Evolutionary conservation across 1,140 invertebrate genomes (phyloP).

Genomic region (Aplysia californica): DNA sequence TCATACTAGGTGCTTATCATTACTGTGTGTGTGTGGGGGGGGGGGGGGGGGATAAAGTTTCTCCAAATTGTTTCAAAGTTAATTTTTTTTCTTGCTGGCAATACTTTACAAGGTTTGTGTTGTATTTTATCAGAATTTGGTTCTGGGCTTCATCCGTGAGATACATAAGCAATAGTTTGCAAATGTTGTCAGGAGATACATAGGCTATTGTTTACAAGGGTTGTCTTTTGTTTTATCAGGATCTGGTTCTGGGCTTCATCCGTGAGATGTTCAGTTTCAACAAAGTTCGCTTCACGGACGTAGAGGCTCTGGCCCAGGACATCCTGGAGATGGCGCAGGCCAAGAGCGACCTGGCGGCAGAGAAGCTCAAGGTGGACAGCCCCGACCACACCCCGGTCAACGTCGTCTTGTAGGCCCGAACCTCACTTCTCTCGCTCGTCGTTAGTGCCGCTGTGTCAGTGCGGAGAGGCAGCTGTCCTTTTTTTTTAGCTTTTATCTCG

Average conservation of each 20-base stretch:
- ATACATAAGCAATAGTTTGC: no score
- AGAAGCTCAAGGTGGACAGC: conserved; percentile 15
- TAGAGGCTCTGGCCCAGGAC: conserved; percentile 75
- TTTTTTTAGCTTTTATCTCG: neutral
- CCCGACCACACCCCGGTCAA: conserved; percentile 15
- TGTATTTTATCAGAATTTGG: conserved; percentile 83
- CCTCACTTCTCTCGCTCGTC: conserved; percentile 1
- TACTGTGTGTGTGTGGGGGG: no score
- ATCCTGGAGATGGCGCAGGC: conserved; percentile 42
- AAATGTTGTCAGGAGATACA: no score
- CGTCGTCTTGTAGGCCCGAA: no score
- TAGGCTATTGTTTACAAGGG: no score
- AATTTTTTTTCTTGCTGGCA: no score
- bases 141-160: conserved; percentile 88
- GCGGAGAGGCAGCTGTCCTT: neutral
- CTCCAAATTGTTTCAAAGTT: no score
- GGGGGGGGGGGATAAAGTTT: no score
- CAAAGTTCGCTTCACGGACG: conserved; percentile 87
- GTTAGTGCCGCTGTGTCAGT: neutral
- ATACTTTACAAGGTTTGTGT: no score
- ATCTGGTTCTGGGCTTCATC: conserved; percentile 89
- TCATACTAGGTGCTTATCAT: no score
- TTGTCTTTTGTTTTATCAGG: no score
- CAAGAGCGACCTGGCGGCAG: conserved; percentile 39
- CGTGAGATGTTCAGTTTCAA: conserved; percentile 93